phyloP scores from a whole-genome alignment of 2,113 vertebrate species.

The Prunella fulvescens region DNA sequence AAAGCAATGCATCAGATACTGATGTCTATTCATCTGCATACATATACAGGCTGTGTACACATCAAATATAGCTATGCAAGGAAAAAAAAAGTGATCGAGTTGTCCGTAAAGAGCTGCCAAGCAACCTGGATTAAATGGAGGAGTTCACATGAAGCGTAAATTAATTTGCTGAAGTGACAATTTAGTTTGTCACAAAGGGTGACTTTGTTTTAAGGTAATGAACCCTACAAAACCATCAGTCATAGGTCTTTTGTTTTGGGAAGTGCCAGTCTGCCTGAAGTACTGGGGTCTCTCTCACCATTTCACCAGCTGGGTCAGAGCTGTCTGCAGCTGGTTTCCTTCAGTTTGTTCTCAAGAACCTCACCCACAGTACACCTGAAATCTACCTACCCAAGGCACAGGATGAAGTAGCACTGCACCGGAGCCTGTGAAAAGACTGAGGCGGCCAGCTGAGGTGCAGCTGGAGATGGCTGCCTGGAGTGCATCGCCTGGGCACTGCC shows the following conservation, averaged over 20 bases:
- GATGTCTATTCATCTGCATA: neutral
- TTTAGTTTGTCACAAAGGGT: neutral
- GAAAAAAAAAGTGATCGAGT: neutral
- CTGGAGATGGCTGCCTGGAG: neutral
- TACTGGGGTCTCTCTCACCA: neutral
- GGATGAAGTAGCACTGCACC: neutral
- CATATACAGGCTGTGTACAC: accelerated
- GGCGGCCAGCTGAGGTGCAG: neutral
- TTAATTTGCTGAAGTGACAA: neutral
- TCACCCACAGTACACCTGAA: neutral
- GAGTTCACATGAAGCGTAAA: neutral
- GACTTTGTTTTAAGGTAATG: neutral
- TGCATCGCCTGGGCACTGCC: neutral
- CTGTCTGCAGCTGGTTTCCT: neutral
- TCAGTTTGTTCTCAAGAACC: neutral
- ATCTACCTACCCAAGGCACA: neutral
- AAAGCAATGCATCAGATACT: neutral
- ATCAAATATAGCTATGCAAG: neutral
- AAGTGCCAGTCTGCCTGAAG: neutral
- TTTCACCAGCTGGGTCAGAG: neutral
- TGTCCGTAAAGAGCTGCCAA: neutral
- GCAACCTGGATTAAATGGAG: neutral
- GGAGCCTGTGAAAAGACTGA: neutral
- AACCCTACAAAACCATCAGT: neutral
- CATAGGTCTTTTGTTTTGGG: neutral